These are phyloP conservation scores for Cassiopea andromeda DNA, from an alignment of 30 jellyfish, hydroid and myxozoan species.

Conservation along the genomic window DNA sequence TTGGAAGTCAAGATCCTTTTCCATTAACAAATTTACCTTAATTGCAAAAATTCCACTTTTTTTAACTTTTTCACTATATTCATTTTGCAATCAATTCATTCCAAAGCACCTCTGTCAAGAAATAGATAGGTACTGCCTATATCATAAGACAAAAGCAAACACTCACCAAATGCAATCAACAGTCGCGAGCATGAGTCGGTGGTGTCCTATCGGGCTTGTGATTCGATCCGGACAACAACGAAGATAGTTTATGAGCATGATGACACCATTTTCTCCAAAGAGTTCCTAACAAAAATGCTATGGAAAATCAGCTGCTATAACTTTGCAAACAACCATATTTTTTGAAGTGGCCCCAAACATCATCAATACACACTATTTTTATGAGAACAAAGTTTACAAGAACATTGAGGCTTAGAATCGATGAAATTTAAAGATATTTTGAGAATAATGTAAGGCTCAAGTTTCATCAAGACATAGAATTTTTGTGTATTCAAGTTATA, in stretches of 20 bases:
- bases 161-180: slow-evolving; percentile 87
- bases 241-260: slow-evolving; percentile 56
- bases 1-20: too few species aligned
- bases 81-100: background rate
- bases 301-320: background rate
- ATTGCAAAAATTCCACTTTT: too few species aligned
- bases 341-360: too few species aligned
- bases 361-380: too few species aligned
- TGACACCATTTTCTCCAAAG: slow-evolving; percentile 86
- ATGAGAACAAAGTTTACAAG: too few species aligned
- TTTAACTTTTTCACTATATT: too few species aligned
- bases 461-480: too few species aligned
- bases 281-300: slow-evolving; percentile 50
- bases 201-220: slow-evolving; percentile 73
- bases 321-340: background rate
- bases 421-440: too few species aligned
- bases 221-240: slow-evolving; percentile 28
- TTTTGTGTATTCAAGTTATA: too few species aligned
- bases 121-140: background rate
- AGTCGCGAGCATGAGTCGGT: slow-evolving; percentile 75
- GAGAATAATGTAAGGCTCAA: too few species aligned
- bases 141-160: background rate
- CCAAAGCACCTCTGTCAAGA: background rate
- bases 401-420: too few species aligned
- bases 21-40: too few species aligned